Percentiles rank a stretch among this genome's conserved stretches.
Evolutionary conservation across 1,140 invertebrate species (phyloP).

Genomic region (Agrypnia vestita): DNA sequence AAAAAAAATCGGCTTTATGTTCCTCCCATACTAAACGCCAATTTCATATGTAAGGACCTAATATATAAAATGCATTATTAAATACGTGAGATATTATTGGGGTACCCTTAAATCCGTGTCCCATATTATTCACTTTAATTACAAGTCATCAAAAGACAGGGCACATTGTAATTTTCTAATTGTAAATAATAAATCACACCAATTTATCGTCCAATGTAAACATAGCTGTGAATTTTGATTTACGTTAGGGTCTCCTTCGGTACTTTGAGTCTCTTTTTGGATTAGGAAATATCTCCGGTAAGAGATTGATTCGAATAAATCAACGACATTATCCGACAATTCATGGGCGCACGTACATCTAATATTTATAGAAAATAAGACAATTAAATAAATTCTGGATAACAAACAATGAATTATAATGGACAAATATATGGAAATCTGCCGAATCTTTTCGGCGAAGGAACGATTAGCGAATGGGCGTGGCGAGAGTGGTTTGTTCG

Average conservation of each 20-base stretch:
- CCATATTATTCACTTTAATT: background rate
- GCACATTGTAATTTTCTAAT: background rate
- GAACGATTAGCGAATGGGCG: background rate
- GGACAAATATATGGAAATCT: too few relatives aligned
- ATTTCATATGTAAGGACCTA: too few relatives aligned
- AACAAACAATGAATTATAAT: background rate
- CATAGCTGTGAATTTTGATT: background rate
- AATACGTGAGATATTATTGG: background rate
- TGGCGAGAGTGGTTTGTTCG: too few relatives aligned
- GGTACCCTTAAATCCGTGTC: background rate
- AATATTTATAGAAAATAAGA: background rate
- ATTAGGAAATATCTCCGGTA: background rate
- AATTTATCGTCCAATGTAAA: background rate
- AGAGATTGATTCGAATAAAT: slow-evolving; percentile 1
- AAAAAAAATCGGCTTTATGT: too few relatives aligned
- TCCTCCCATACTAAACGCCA: too few relatives aligned
- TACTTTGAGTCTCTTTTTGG: background rate
- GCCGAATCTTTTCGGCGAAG: background rate
- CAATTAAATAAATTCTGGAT: background rate
- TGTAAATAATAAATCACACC: background rate
- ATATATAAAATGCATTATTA: too few relatives aligned
- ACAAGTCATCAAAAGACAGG: background rate
- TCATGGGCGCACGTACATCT: background rate
- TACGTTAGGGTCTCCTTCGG: background rate
- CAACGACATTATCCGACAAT: background rate